phyloP scores from a whole-genome alignment of 2,888 invertebrate genomes.

The Steinernema hermaphroditum region DNA sequence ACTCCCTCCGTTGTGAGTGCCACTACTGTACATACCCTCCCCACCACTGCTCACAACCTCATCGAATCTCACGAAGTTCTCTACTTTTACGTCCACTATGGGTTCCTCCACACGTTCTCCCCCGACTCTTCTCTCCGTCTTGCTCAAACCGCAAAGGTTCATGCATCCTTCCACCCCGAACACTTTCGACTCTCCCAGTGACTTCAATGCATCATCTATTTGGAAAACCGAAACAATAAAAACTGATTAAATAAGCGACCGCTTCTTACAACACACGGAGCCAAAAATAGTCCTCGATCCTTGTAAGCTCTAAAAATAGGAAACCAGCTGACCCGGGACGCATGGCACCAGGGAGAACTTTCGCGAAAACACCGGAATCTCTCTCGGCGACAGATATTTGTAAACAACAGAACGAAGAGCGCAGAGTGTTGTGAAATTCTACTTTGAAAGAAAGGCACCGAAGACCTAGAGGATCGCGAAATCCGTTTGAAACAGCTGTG shows the following conservation, averaged over 20 bases:
- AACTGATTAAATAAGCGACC: not conserved
- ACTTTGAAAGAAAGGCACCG: no score
- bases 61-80: constrained; percentile 15
- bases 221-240: not conserved
- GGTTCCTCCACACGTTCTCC: not conserved
- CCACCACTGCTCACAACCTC: constrained; percentile 1
- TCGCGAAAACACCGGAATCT: no score
- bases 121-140: not conserved
- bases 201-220: not conserved
- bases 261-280: no score
- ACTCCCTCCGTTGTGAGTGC: constrained; percentile 12
- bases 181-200: not conserved
- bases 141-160: not conserved
- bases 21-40: not conserved
- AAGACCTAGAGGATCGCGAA: no score
- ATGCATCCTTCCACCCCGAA: not conserved
- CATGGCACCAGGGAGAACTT: no score
- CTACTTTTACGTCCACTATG: not conserved
- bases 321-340: no score
- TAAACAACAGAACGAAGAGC: no score
- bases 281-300: no score
- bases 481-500: no score
- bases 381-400: no score
- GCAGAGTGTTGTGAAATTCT: no score
- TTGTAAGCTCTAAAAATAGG: no score